Evolutionary conservation across 2,113 vertebrate species (phyloP).

Genomic region (Paratilapia polleni): DNA sequence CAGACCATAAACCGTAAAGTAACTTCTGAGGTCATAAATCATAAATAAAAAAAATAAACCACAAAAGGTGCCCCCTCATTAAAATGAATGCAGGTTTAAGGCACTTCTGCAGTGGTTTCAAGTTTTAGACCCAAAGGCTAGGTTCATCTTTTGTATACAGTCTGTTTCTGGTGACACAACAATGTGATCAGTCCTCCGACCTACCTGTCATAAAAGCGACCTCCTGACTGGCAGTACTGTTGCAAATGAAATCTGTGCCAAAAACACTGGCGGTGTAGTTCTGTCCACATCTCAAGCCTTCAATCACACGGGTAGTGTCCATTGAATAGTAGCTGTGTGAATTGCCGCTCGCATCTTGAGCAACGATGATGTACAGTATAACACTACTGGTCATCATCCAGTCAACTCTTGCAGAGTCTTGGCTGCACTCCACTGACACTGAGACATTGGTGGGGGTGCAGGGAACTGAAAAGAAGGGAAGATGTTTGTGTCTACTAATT

Average conservation of each 20-base stretch:
- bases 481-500: neutral
- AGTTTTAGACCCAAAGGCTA: neutral
- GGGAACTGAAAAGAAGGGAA: constrained; percentile 69
- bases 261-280: constrained; percentile 70
- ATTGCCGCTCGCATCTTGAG: constrained; percentile 55
- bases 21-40: neutral
- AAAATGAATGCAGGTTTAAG: neutral
- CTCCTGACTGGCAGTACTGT: constrained; percentile 65
- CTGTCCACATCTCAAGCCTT: constrained; percentile 74
- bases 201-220: constrained; percentile 73
- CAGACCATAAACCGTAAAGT: neutral
- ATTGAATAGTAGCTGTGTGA: constrained; percentile 51
- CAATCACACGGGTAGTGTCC: constrained; percentile 59
- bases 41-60: neutral
- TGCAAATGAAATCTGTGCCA: constrained; percentile 73
- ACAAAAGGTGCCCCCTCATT: neutral
- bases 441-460: constrained; percentile 70
- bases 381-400: constrained; percentile 70
- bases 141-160: neutral
- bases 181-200: neutral
- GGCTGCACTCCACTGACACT: constrained; percentile 60
- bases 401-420: constrained; percentile 54
- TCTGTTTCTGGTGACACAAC: neutral
- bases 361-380: constrained; percentile 65
- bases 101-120: neutral